A percentile compares a stretch with the other conserved stretches of the same genome.
phyloP scores from a whole-genome alignment of 30 jellyfish, hydroid and myxozoan genomes.

The Pseudorhiza aurosa region DNA sequence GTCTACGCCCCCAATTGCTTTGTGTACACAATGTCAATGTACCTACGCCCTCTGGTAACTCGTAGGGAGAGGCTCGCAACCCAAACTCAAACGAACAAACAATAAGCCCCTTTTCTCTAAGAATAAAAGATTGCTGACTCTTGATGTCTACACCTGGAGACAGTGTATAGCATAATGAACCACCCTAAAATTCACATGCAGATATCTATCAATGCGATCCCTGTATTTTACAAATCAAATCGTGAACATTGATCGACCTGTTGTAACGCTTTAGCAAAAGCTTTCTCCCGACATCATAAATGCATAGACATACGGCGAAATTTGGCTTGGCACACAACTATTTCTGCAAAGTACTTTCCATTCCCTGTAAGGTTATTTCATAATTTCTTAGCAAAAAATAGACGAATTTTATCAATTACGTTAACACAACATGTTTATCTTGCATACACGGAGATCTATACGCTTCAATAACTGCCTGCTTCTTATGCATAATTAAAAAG shows the following conservation, averaged over 20 bases:
- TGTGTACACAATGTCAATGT: slow-evolving; percentile 53
- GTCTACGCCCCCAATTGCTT: background rate
- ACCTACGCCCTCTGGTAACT: slow-evolving; percentile 28
- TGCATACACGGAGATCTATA: slow-evolving; percentile 30
- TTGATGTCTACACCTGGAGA: slow-evolving; percentile 1
- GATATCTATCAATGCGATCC: slow-evolving; percentile 6
- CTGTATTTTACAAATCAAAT: background rate
- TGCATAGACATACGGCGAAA: too few relatives aligned
- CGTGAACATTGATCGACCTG: slow-evolving; percentile 45
- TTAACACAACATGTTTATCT: background rate
- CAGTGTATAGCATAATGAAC: background rate
- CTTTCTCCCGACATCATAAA: too few relatives aligned
- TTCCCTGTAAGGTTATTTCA: background rate
- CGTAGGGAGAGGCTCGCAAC: slow-evolving; percentile 32
- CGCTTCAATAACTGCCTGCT: slow-evolving; percentile 81
- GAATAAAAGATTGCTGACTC: background rate
- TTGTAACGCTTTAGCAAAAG: too few relatives aligned
- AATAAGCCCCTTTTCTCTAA: background rate
- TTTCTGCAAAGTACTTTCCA: background rate
- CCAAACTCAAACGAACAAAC: background rate
- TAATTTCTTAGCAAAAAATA: background rate
- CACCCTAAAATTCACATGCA: slow-evolving; percentile 20
- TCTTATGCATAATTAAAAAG: slow-evolving; percentile 66
- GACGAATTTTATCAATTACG: slow-evolving; percentile 12
- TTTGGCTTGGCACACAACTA: too few relatives aligned